These are phyloP conservation scores for Thunnus maccoyii DNA, from an alignment of 2,113 vertebrate genomes.

Conservation along the genomic window DNA sequence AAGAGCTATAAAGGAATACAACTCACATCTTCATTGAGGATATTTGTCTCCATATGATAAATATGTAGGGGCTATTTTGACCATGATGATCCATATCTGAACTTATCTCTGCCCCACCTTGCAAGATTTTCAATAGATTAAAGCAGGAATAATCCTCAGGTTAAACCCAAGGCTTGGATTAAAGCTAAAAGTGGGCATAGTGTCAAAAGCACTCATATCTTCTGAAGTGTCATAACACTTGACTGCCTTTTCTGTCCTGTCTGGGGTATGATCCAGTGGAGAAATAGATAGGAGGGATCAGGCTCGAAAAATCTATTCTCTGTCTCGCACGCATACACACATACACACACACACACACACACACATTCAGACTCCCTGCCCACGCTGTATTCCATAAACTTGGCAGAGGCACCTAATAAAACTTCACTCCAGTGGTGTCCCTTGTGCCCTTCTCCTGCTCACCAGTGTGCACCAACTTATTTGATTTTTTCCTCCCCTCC, in stretches of 20 bases:
- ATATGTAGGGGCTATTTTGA: neutral
- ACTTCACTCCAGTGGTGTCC: slow-evolving; percentile 74
- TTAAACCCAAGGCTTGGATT: slow-evolving; percentile 53
- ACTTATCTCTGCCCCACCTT: slow-evolving; percentile 15
- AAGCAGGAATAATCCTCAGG: slow-evolving; percentile 38
- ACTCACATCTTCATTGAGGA: slow-evolving; percentile 1
- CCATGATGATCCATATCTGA: slow-evolving; percentile 5
- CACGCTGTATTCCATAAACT: slow-evolving; percentile 70
- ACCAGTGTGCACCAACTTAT: slow-evolving; percentile 62
- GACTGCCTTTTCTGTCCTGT: slow-evolving; percentile 70
- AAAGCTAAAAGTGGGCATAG: slow-evolving; percentile 44
- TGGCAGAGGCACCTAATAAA: slow-evolving; percentile 74
- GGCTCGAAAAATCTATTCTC: slow-evolving; percentile 60
- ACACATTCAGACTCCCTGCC: slow-evolving; percentile 18
- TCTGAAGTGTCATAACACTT: slow-evolving; percentile 66
- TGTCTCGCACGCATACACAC: slow-evolving; percentile 21
- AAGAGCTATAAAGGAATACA: neutral
- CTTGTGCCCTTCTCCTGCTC: slow-evolving; percentile 75
- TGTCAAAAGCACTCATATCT: slow-evolving; percentile 61
- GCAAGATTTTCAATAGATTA: slow-evolving; percentile 21
- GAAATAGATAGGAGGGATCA: slow-evolving; percentile 73
- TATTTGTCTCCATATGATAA: neutral
- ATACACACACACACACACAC: slow-evolving; percentile 2
- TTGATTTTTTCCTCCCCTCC: slow-evolving; percentile 49
- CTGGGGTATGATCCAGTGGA: slow-evolving; percentile 63